Conservation (phyloP, 1,140 invertebrate genomes). For the Cheumatopsyche charites region DNA sequence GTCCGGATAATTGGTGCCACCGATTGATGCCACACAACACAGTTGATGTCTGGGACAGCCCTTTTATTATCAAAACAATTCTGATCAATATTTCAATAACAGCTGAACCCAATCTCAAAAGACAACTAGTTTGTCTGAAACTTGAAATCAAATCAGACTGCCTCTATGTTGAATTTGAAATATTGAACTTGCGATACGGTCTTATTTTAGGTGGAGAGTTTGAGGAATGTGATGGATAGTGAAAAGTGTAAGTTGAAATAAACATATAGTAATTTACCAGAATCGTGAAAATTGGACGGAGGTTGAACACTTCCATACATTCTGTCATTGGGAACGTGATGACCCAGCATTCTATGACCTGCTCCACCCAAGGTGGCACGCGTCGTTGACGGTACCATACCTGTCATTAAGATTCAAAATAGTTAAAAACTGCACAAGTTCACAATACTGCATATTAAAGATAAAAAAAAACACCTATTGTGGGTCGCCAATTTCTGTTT, state of each 20-base stretch:
- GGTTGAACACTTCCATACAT: conserved; percentile 42
- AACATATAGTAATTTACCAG: conserved; percentile 43
- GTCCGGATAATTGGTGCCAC: conserved; percentile 8
- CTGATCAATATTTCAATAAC: neutral
- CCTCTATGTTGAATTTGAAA: too few species aligned
- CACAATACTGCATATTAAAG: neutral
- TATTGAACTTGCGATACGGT: too few species aligned
- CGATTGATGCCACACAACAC: neutral
- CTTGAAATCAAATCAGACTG: too few species aligned
- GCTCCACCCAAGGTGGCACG: conserved; percentile 67
- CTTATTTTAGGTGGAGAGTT: too few species aligned
- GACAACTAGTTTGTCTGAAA: too few species aligned
- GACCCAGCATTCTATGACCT: conserved; percentile 73
- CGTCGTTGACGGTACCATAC: conserved; percentile 68
- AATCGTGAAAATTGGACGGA: conserved; percentile 28
- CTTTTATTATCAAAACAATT: neutral
- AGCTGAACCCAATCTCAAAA: neutral
- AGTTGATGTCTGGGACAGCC: neutral
- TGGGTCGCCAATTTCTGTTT: conserved; percentile 72
- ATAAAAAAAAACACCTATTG: conserved; percentile 62
- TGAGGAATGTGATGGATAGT: too few species aligned
- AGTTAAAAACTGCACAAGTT: neutral
- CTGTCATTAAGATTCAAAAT: conserved; percentile 49
- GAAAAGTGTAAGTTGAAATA: too few species aligned
- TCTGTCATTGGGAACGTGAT: conserved; percentile 49